Conservation (phyloP, 2,888 invertebrate species). For the Oxycera nigricornis region DNA sequence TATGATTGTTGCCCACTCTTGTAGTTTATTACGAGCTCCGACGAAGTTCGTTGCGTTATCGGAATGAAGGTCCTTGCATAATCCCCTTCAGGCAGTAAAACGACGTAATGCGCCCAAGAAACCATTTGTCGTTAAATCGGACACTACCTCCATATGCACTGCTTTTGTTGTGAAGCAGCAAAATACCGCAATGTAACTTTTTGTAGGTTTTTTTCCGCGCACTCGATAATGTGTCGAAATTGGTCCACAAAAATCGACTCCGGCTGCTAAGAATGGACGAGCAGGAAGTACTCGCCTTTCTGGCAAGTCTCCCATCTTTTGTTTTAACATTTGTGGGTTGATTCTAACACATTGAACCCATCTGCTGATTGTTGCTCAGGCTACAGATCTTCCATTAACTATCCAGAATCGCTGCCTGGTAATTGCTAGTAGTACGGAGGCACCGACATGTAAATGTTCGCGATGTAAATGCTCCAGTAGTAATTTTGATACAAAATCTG, state of each 20-base stretch:
- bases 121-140: no score
- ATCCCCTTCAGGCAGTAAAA: conserved; percentile 27
- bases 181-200: conserved; percentile 18
- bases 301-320: conserved; percentile 24
- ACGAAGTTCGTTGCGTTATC: conserved; percentile 38
- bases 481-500: background rate
- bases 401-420: conserved; percentile 38
- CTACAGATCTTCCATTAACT: conserved; percentile 4
- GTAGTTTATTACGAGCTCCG: conserved; percentile 18
- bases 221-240: background rate
- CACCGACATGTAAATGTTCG: background rate
- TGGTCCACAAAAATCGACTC: conserved; percentile 33
- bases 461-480: background rate
- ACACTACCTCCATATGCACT: no score
- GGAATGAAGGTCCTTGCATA: conserved; percentile 2
- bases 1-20: no score
- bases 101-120: no score
- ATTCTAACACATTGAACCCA: conserved; percentile 43
- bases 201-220: background rate
- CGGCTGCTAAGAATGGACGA: conserved; percentile 13
- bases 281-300: conserved; percentile 8
- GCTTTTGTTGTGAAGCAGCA: conserved; percentile 33
- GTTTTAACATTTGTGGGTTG: conserved; percentile 34
- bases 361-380: background rate
- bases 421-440: background rate